A percentile compares a stretch with the other conserved stretches of the same genome.
Evolutionary conservation across 2,113 vertebrate species (phyloP).

Genomic region (Pantherophis guttatus): DNA sequence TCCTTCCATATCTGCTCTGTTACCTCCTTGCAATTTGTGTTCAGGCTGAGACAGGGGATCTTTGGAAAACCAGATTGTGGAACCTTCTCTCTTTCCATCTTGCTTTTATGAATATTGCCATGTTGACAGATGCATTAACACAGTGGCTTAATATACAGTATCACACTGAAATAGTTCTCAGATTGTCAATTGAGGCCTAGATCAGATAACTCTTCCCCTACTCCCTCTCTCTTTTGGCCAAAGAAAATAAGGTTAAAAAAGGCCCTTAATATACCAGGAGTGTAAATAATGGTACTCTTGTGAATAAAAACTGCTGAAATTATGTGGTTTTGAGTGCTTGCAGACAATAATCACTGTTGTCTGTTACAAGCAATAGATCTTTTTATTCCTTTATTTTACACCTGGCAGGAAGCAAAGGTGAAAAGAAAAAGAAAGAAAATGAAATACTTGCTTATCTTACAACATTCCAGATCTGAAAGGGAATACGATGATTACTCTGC

Average conservation of each 20-base stretch:
- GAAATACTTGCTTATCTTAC: not conserved
- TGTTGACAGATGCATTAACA: conserved; percentile 6
- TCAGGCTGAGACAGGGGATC: not conserved
- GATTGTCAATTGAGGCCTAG: not conserved
- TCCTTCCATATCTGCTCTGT: not conserved
- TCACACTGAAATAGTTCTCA: not conserved
- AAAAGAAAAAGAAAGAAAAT: not conserved
- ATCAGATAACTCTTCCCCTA: not conserved
- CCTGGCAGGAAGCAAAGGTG: not conserved
- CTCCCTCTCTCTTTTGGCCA: not conserved
- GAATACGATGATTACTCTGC: not conserved
- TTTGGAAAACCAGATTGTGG: not conserved
- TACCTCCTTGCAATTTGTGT: not conserved
- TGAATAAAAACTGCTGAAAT: conserved; percentile 18
- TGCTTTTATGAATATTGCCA: not conserved
- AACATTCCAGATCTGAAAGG: not conserved
- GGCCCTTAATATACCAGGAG: conserved; percentile 1
- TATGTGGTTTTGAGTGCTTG: not conserved
- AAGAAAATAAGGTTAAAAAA: conserved; percentile 7
- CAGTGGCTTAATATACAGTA: not conserved
- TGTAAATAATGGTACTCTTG: conserved; percentile 24
- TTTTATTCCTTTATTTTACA: conserved; percentile 11
- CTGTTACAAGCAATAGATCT: conserved; percentile 18
- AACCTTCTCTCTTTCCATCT: not conserved
- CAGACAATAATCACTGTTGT: conserved; percentile 7